Base-by-base conservation (phyloP, 2,888 invertebrate species). In the Polyploca ridens region DNA sequence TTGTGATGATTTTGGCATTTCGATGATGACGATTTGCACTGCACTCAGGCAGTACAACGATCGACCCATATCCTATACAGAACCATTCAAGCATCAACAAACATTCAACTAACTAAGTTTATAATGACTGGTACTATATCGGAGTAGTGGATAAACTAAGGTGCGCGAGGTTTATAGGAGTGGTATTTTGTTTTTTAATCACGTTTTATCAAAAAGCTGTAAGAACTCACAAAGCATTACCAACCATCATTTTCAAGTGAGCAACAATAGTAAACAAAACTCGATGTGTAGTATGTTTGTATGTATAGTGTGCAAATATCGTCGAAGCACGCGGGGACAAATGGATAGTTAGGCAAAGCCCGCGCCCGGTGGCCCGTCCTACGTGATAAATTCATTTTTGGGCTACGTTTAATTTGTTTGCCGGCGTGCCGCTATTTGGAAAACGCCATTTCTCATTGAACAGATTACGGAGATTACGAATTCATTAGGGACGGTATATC, bases 351-450 rank as follows among this genome's bases (percentile, higher is more conserved):
- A 83, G 81, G 73, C 75, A 69, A 71, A 74, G 41, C 41, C 13
- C 41, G 13, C 73, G 76, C 72, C 58, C 71, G 71, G 72, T 72
- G 70, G 71, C 71, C 71, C 69, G 70, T 72, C 69, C 81, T 77
- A 82, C 86, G 90, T 91, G 93, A 93, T 92, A 93, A 94, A 94
- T 93, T 93, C 89, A 93, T 94, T 93, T 93, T 93, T 93, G 93
- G 93, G 87, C 80, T 85, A 84, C 87, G 87, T 90, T 92, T 91
- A 93, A 93, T 93, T 93, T 91, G 92, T 92, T 92, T 90, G 87
- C 88, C 84, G 81, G 81, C 84, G 78, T 79, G 80, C 82, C 75
- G 86, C 84, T 87, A 87, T 90, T 90, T 83, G 84, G 84, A 89
- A 90, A 90, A 89, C 84, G 90, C 91, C 90, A 90, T 93, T 90